A percentile compares a stretch with the other conserved stretches of the same genome.
Evolutionary conservation across 2,113 vertebrate species (phyloP).

Genomic region (Anhinga anhinga): DNA sequence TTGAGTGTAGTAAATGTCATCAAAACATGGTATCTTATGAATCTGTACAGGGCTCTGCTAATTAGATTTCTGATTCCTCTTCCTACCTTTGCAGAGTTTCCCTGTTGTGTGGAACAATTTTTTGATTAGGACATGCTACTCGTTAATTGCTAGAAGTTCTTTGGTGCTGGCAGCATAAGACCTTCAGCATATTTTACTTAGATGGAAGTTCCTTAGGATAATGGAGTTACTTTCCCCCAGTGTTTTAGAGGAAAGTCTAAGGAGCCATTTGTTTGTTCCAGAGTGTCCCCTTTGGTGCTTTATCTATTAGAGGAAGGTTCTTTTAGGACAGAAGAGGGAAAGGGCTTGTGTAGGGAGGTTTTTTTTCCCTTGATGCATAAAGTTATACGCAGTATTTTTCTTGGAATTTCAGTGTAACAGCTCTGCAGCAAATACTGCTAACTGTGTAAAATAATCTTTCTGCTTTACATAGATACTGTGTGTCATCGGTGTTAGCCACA

Average conservation of each 20-base stretch:
- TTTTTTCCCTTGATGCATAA: background rate
- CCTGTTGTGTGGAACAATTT: background rate
- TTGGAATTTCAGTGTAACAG: background rate
- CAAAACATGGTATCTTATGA: background rate
- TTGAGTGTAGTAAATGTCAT: background rate
- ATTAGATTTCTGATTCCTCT: background rate
- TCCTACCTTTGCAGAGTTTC: background rate
- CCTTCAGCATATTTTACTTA: background rate
- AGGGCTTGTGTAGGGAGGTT: background rate
- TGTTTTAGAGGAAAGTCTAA: background rate
- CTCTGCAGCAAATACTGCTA: background rate
- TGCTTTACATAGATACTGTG: conserved; percentile 82
- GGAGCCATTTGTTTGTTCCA: background rate
- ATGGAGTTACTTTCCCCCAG: background rate
- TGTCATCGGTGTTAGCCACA: conserved; percentile 89
- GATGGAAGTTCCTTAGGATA: background rate
- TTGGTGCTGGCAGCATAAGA: background rate
- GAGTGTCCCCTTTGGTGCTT: background rate
- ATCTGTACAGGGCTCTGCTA: background rate
- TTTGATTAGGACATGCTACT: background rate
- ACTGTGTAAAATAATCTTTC: background rate
- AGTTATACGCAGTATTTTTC: background rate
- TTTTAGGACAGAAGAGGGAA: background rate
- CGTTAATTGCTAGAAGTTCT: background rate
- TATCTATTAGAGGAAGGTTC: background rate